Conservation (phyloP, 2,797 vertebrate genomes). For the Sebastes umbrosus region DNA sequence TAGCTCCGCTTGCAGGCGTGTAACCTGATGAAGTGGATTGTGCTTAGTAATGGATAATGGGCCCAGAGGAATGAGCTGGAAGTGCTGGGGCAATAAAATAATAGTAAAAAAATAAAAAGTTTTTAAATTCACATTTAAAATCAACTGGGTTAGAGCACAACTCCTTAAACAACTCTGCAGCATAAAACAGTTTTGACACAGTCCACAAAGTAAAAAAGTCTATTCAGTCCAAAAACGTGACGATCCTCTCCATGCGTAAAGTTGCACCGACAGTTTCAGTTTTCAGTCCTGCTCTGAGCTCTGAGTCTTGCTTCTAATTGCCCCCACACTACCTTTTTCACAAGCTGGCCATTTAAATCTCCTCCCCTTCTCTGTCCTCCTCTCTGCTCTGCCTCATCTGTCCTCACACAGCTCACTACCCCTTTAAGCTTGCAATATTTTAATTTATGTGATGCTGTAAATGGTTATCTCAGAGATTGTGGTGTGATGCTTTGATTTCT, state of each 20-base stretch:
- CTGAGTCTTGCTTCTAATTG: conserved; percentile 77
- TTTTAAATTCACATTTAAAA: neutral
- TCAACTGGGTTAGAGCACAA: neutral
- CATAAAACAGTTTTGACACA: neutral
- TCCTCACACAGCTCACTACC: conserved; percentile 16
- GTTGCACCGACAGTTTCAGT: conserved; percentile 24
- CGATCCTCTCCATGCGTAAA: neutral
- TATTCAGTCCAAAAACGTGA: conserved; percentile 15
- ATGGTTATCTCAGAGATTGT: conserved; percentile 1
- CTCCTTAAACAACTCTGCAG: neutral
- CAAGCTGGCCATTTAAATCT: conserved; percentile 77
- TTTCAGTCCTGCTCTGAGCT: conserved; percentile 54
- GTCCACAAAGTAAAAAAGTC: neutral
- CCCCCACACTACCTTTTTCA: conserved; percentile 77
- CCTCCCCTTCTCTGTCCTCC: conserved; percentile 77
- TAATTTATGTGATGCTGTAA: conserved; percentile 45
- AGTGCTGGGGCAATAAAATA: neutral
- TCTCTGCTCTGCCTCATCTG: conserved; percentile 47
- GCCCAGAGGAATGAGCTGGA: conserved; percentile 11
- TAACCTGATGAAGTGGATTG: conserved; percentile 59
- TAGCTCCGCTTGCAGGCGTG: conserved; percentile 57
- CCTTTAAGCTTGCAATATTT: conserved; percentile 11
- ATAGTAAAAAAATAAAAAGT: neutral
- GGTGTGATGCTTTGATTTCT: conserved; percentile 31
- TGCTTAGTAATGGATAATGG: conserved; percentile 40